Base-by-base conservation (phyloP, 2,888 invertebrate species). In the Timema cristinae region DNA sequence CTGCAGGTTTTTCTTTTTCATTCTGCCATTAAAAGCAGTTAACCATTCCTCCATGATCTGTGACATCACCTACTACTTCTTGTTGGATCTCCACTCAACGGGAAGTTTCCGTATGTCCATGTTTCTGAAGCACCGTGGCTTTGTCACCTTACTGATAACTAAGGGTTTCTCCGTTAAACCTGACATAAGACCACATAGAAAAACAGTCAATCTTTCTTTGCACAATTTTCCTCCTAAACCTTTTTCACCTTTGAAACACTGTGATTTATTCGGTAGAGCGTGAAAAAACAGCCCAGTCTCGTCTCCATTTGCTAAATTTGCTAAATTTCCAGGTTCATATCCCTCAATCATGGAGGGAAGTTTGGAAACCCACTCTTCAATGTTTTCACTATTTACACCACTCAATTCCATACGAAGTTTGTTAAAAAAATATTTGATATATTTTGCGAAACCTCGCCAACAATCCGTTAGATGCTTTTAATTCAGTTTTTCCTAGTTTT, bases 141-240 rank as follows among this genome's bases (percentile, higher is more conserved):
- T n/a, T n/a, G n/a, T n/a, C n/a, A n/a, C n/a, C n/a, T n/a, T n/a
- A n/a, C n/a, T 67, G n/a, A n/a, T n/a, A 4, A 67, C 61, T 5
- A 70, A 32, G 5, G 67, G 63, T 16, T 63, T 63, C 48, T 61
- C 50, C 16, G 49, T 67, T 48, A 66, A 66, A 7, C 66, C 69
- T 7, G 49, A 16, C 32, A 67, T 54, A 50, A 52, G 61, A 47
- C 72, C 50, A 54, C 69, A 69, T 11, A 72, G 61, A 7, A 66
- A 48, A 16, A 69, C 47, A n/a, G 69, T 72, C 48, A 72, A 52
- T 63, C 69, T 68, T 49, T 72, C 72, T 67, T 70, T 72, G 6
- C 32, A 50, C 15, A 67, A n/a, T 32, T 70, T 72, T 56, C 69
- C 67, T 7, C 67, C 56, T 11, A 15, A n/a, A n/a, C n/a, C n/a